phyloP scores from a whole-genome alignment of 2,797 vertebrate genomes.

The Emys orbicularis region DNA sequence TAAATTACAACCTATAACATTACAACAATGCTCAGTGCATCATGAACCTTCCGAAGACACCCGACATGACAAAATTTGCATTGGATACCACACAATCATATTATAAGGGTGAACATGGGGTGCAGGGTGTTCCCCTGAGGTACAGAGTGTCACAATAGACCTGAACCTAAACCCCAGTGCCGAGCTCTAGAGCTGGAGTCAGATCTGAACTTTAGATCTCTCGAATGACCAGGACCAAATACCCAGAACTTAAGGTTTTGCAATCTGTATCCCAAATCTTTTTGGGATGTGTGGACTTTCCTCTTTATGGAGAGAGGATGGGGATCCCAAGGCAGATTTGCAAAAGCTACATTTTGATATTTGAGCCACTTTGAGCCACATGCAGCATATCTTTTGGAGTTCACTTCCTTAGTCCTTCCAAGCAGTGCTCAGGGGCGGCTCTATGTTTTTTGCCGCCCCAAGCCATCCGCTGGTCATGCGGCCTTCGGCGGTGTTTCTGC shows the following conservation, averaged over 20 bases:
- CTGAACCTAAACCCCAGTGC: background rate
- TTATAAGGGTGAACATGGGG: too few relatives aligned
- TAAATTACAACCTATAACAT: too few relatives aligned
- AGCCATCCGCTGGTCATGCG: too few relatives aligned
- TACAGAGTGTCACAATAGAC: too few relatives aligned
- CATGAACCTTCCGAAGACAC: too few relatives aligned
- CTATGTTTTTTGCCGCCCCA: too few relatives aligned
- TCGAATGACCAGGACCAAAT: background rate
- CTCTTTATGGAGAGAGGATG: background rate
- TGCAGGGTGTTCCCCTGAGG: too few relatives aligned
- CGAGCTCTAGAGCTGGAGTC: background rate
- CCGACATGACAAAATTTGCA: too few relatives aligned
- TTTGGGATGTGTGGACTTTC: background rate
- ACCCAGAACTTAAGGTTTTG: rapidly evolving
- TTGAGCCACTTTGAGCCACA: background rate
- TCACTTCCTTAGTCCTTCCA: background rate
- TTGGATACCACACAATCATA: too few relatives aligned
- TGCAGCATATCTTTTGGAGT: background rate
- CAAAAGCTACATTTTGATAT: background rate
- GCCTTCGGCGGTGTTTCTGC: too few relatives aligned
- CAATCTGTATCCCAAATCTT: background rate
- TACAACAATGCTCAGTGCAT: too few relatives aligned
- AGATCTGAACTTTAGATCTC: background rate
- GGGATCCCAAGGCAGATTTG: background rate
- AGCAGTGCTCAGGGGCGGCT: background rate